A percentile compares a stretch with the other conserved stretches of the same genome.
phyloP scores from a whole-genome alignment of 2,113 vertebrate species.

The Oxygymnocypris stewartii region DNA sequence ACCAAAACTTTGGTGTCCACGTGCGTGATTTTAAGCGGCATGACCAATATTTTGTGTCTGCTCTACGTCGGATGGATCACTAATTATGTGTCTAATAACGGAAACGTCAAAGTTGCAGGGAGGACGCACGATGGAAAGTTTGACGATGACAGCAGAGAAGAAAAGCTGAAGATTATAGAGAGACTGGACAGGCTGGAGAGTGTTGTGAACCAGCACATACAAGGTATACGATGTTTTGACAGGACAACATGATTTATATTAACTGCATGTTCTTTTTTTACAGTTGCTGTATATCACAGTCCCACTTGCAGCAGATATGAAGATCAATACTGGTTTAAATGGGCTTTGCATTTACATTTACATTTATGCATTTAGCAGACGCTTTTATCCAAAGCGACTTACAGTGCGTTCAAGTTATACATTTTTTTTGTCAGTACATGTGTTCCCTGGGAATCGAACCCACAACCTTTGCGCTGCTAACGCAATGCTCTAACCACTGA shows the following conservation, averaged over 20 bases:
- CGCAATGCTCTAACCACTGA: too few species aligned
- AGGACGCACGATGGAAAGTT: constrained; percentile 89
- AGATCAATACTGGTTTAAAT: neutral
- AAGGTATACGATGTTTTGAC: constrained; percentile 79
- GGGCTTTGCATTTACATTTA: too few species aligned
- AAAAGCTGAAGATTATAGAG: constrained; percentile 93
- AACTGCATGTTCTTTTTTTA: neutral
- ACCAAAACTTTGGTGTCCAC: constrained; percentile 99
- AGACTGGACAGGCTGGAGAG: constrained; percentile 93
- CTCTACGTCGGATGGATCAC: constrained; percentile 98
- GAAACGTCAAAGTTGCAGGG: constrained; percentile 90
- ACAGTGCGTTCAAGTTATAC: too few species aligned
- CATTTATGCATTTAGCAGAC: too few species aligned
- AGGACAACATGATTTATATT: neutral
- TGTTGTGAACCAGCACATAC: constrained; percentile 96
- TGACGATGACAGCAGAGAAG: constrained; percentile 88
- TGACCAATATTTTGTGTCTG: constrained; percentile 97
- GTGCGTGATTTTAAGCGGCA: constrained; percentile 97
- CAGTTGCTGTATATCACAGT: neutral
- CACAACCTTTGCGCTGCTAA: too few species aligned
- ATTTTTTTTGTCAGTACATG: too few species aligned
- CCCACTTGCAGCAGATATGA: neutral
- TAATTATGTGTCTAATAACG: constrained; percentile 90
- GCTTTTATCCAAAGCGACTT: too few species aligned
- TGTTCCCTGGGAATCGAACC: too few species aligned